A percentile compares a stretch with the other conserved stretches of the same genome.
Conservation (phyloP, 2,113 vertebrate species). For the Corvus moneduloides region DNA sequence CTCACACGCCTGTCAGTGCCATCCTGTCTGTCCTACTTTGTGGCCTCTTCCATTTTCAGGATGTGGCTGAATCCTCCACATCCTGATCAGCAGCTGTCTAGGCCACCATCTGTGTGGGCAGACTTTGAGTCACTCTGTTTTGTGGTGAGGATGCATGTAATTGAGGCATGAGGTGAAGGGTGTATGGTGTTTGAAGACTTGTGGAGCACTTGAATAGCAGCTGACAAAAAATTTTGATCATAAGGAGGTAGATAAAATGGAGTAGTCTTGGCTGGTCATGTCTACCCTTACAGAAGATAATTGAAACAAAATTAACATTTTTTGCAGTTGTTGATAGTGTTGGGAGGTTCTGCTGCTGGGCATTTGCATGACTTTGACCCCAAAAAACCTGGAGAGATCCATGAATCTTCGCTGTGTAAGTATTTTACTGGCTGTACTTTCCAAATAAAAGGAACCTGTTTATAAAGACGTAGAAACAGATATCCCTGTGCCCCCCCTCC, state of each 20-base stretch:
- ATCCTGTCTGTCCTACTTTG: not conserved
- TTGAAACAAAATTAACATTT: not conserved
- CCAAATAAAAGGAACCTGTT: not conserved
- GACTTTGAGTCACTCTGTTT: not conserved
- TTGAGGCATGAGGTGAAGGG: not conserved
- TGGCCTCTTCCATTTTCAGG: not conserved
- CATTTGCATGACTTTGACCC: not conserved
- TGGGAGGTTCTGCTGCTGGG: not conserved
- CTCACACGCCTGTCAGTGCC: not conserved
- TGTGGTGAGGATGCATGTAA: not conserved
- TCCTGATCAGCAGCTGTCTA: constrained; percentile 4
- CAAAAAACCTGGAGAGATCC: not conserved
- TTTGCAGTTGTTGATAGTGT: not conserved
- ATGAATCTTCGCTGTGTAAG: not conserved
- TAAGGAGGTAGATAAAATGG: not conserved
- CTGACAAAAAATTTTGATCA: not conserved
- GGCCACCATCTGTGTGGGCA: not conserved
- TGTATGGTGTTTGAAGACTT: not conserved
- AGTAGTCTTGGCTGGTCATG: not conserved
- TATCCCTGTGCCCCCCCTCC: fast-evolving
- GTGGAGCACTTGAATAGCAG: not conserved
- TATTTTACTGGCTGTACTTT: not conserved
- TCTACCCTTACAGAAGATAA: not conserved
- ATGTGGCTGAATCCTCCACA: constrained; percentile 2
- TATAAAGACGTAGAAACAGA: not conserved